Conservation (phyloP, 2,888 invertebrate genomes). For the Aquatica leii region DNA sequence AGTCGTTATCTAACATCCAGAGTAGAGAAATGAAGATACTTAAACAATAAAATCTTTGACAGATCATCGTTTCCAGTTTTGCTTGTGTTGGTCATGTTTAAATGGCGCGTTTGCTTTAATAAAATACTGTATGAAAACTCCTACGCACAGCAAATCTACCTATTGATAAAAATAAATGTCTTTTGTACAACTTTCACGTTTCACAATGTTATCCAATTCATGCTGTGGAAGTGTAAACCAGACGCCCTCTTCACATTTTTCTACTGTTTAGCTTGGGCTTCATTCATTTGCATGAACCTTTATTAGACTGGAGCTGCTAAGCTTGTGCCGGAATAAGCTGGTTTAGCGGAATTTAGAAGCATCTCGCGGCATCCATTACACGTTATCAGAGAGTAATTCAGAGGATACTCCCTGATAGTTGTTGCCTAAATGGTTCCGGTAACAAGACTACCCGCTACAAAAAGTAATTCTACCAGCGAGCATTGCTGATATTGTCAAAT, state of each 20-base stretch:
- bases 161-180: constrained; percentile 18
- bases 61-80: constrained; percentile 16
- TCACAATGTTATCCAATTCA: constrained; percentile 41
- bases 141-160: constrained; percentile 14
- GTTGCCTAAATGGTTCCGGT: constrained; percentile 54
- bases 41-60: constrained; percentile 20
- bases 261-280: constrained; percentile 44
- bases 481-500: constrained; percentile 35
- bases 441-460: constrained; percentile 53
- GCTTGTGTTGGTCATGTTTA: background rate
- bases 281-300: constrained; percentile 58
- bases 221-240: constrained; percentile 42
- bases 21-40: constrained; percentile 16
- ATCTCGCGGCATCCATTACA: constrained; percentile 56
- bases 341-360: constrained; percentile 57
- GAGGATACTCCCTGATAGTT: constrained; percentile 53
- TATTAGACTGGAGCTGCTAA: constrained; percentile 50
- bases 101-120: no score
- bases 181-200: constrained; percentile 41
- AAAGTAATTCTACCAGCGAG: constrained; percentile 50
- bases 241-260: constrained; percentile 49
- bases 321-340: constrained; percentile 50
- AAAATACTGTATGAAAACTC: no score
- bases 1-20: constrained; percentile 20
- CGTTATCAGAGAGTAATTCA: constrained; percentile 58